Base-by-base conservation (phyloP, 1,140 invertebrate species). In the Dreissena polymorpha region DNA sequence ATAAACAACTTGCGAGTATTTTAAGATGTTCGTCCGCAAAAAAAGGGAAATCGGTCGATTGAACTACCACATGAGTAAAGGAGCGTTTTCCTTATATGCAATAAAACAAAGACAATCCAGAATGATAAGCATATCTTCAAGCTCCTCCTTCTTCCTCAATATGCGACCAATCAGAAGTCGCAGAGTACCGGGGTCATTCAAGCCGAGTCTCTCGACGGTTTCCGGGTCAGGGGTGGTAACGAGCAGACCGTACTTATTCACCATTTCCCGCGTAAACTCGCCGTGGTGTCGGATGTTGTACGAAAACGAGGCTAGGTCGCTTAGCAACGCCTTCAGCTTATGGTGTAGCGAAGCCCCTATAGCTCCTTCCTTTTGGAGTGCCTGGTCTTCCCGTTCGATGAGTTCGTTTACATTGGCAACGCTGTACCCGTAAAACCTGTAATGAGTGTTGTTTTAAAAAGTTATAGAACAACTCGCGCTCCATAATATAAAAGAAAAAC, bases 181-280 rank as follows among this genome's bases (percentile, higher is more conserved):
- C 10, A 91, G 67, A 7, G 85, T 69, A 6, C 70, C 67, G n/a
- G 86, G 75, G 60, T 89, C 87, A 10, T 86, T 69, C 8, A 89
- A 65, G 18, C 88, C 84, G 49, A 87, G 73, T 10, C 60, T 69
- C 0, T 84, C 53, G 13, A 85, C 77, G 0, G 82, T 85, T 14
- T 70, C 71, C 5, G 65, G 23, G 14, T 88, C 81, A 39, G 88
- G 88, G 7, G 86, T 75, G n/a, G 71, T 83, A 27, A 72, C 76
- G 10, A 91, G 72, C 1, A 91, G 80, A 13, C 90, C 90, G 77
- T 89, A 88, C 25, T 87, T 87, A 75, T 91, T 90, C 65, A 91
- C 86, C 57, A 90, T 85, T 51, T 89, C 77, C 70, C 87, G 86
- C 5, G 90, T 73, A 51, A 91, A 87, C 6, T 84, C 68, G 0